These are phyloP conservation scores for Pristis pectinata DNA, from an alignment of 2,797 vertebrate species.

Conservation along the genomic window DNA sequence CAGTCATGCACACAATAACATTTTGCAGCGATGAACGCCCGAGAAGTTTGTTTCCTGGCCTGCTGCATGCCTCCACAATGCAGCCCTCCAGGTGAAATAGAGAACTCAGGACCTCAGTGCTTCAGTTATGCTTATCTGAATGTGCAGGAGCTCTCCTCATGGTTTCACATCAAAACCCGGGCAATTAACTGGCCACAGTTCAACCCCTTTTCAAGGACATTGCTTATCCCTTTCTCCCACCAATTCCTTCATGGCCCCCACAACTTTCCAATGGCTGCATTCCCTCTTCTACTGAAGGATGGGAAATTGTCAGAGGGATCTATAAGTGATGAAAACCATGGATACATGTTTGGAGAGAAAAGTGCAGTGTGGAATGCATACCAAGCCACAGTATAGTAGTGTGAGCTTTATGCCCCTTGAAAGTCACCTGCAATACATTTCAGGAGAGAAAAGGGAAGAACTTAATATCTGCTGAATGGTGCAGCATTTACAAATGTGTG, in stretches of 20 bases:
- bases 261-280: neutral
- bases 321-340: neutral
- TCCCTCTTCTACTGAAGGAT: neutral
- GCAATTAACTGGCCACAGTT: neutral
- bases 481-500: neutral
- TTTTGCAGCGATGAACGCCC: too few species aligned
- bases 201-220: neutral
- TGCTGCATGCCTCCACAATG: too few species aligned
- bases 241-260: neutral
- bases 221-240: neutral
- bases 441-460: too few species aligned
- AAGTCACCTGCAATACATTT: neutral
- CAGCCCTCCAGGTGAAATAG: too few species aligned
- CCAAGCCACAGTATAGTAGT: neutral
- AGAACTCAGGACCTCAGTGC: neutral
- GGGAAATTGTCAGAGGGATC: neutral
- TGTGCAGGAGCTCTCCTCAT: too few species aligned
- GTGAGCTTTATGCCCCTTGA: neutral
- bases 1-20: too few species aligned
- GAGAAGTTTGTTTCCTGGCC: too few species aligned
- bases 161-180: neutral
- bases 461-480: neutral
- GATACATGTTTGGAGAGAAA: neutral
- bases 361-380: too few species aligned
- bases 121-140: neutral